Evolutionary conservation across 2,888 invertebrate genomes (phyloP), one percentile per base, ranked within the genome.

Genomic region (Matsumyia berberina): DNA sequence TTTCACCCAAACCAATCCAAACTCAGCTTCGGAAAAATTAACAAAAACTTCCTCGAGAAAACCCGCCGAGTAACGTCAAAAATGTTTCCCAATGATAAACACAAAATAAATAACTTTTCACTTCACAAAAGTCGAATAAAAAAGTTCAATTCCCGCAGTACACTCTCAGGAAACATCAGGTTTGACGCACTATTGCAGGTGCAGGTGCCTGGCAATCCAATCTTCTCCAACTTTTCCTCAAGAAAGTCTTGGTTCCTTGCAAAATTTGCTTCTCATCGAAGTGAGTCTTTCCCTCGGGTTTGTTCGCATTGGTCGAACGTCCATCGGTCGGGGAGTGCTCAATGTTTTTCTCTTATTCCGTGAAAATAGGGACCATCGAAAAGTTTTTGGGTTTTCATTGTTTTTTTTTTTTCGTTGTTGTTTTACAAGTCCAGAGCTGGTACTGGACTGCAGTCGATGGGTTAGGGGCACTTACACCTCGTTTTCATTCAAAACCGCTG

Each of bases 381-480:
- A 44, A 17, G 8, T 44, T 64, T 44, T 31, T 12, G 4, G 9
- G 11, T 53, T 19, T 66, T 53, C 57, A 57, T 24, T 42, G 37
- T 37, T 49, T 19, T 15, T 53, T 60, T 24, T 46, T 29, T 55
- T 17, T 8, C 37, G 3, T 39, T 15, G 9, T 29, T 57, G 35
- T 67, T 66, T 44, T 58, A 53, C 39, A 15, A 0, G 79, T 60
- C 60, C 51, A 58, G n/a, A 66, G 31, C 55, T 24, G 24, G 2
- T 24, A 24, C 4, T 35, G 31, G 51, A 44, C 62, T 6, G n/a
- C n/a, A 12, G 6, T 42, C 17, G 51, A 49, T 12, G 51, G 15
- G 8, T 33, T 60, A 60, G 15, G 49, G 29, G 46, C 31, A 49
- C n/a, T n/a, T n/a, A 55, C 46, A 74, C 55, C 35, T 37, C 29